Evolutionary conservation across 2,797 vertebrate genomes (phyloP).

Genomic region (Etheostoma perlongum): DNA sequence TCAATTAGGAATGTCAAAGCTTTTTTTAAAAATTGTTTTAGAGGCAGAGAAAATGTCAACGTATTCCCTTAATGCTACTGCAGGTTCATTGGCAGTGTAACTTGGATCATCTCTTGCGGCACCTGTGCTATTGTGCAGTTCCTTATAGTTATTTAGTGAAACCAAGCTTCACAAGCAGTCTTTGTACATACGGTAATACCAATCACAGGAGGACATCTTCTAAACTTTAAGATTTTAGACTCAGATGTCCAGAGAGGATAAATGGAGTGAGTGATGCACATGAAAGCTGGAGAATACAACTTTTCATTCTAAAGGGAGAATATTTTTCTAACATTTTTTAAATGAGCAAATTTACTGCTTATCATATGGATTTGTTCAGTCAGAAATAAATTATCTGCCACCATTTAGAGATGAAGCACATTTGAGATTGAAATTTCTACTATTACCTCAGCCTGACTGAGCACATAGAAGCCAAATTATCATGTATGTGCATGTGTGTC

Average conservation of each 20-base stretch:
- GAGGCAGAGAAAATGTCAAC: conserved; percentile 13
- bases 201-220: conserved; percentile 7
- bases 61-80: conserved; percentile 33
- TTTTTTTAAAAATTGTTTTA: background rate
- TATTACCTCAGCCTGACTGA: background rate
- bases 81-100: conserved; percentile 71
- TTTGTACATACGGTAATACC: background rate
- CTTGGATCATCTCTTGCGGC: conserved; percentile 45
- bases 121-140: conserved; percentile 18
- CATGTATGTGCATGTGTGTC: background rate
- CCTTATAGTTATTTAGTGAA: conserved; percentile 5
- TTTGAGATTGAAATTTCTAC: background rate
- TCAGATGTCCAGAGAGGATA: conserved; percentile 17
- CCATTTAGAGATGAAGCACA: conserved; percentile 16
- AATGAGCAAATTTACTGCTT: conserved; percentile 52
- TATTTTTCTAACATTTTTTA: conserved; percentile 2
- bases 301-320: background rate
- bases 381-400: conserved; percentile 16
- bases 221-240: conserved; percentile 19
- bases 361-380: conserved; percentile 20
- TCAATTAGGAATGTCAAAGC: conserved; percentile 6
- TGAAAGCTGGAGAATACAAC: conserved; percentile 2
- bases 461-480: conserved; percentile 14
- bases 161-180: conserved; percentile 8
- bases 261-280: conserved; percentile 2